Percentiles rank a stretch among this genome's conserved stretches.
phyloP scores from a whole-genome alignment of 1,140 invertebrate genomes.

The Hylaeus volcanicus region DNA sequence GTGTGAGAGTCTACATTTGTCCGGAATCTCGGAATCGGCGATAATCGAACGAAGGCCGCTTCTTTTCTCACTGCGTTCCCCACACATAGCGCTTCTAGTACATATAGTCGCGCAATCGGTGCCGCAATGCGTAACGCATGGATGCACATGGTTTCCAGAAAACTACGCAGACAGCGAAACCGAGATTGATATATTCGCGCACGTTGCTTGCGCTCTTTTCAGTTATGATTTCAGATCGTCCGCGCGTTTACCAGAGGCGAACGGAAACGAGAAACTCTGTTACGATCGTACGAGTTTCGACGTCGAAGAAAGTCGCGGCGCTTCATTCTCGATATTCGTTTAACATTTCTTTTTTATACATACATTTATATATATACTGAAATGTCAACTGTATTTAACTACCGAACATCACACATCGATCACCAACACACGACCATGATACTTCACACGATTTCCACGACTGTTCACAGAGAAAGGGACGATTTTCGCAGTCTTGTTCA shows the following conservation, averaged over 20 bases:
- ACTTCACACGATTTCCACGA: constrained; percentile 25
- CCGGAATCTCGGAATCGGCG: not conserved
- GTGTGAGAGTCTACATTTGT: constrained; percentile 12
- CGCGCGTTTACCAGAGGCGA: not conserved
- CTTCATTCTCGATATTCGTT: not conserved
- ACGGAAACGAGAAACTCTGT: not conserved
- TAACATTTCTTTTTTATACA: not conserved
- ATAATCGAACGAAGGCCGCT: constrained; percentile 19
- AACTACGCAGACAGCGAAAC: constrained; percentile 2
- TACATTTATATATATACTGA: not conserved
- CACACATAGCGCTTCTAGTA: constrained; percentile 45
- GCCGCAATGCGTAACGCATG: constrained; percentile 37
- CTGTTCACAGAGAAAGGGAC: not conserved
- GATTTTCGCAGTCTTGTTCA: too few relatives aligned
- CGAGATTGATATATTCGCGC: constrained; percentile 6
- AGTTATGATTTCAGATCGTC: constrained; percentile 15
- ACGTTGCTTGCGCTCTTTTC: constrained; percentile 22
- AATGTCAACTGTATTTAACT: not conserved
- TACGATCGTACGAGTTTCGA: constrained; percentile 1
- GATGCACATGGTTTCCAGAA: constrained; percentile 24
- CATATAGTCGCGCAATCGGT: constrained; percentile 27
- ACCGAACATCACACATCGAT: constrained; percentile 35
- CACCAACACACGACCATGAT: constrained; percentile 44
- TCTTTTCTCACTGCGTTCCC: constrained; percentile 46
- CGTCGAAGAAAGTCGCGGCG: not conserved